Conservation (phyloP, 1,140 invertebrate genomes). For the Cotesia glomerata region DNA sequence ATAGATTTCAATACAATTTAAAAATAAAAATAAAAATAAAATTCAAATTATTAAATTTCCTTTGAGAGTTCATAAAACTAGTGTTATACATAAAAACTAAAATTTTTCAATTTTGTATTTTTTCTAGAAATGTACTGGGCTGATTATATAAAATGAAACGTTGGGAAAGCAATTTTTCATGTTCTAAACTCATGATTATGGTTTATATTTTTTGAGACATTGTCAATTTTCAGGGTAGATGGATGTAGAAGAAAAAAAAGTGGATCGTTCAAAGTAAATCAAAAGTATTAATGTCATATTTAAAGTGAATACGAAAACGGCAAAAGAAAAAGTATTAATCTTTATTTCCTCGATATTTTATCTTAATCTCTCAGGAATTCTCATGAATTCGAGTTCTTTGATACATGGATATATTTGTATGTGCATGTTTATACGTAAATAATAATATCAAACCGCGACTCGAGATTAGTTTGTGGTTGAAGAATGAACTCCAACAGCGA, state of each 20-base stretch:
- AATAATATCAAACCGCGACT: slow-evolving; percentile 31
- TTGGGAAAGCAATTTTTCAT: too few relatives aligned
- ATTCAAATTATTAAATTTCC: too few relatives aligned
- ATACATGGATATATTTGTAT: slow-evolving; percentile 5
- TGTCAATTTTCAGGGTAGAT: not conserved
- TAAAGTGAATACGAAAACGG: not conserved
- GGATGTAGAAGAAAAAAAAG: not conserved
- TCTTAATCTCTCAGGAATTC: slow-evolving; percentile 41
- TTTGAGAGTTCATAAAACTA: too few relatives aligned
- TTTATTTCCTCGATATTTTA: slow-evolving; percentile 46
- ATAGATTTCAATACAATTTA: too few relatives aligned
- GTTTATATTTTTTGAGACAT: not conserved
- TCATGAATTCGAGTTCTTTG: not conserved
- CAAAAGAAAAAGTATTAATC: slow-evolving; percentile 40
- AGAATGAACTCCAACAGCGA: slow-evolving; percentile 32
- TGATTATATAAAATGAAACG: too few relatives aligned
- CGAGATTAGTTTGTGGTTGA: slow-evolving; percentile 44
- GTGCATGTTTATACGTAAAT: too few relatives aligned
- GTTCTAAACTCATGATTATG: too few relatives aligned
- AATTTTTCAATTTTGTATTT: too few relatives aligned
- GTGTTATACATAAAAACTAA: too few relatives aligned
- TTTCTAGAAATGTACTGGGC: too few relatives aligned
- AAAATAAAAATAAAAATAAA: too few relatives aligned
- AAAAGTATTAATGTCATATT: not conserved
- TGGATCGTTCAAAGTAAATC: not conserved